Evolutionary conservation across 2,888 invertebrate genomes (phyloP).

Genomic region (Thymelicus sylvestris): DNA sequence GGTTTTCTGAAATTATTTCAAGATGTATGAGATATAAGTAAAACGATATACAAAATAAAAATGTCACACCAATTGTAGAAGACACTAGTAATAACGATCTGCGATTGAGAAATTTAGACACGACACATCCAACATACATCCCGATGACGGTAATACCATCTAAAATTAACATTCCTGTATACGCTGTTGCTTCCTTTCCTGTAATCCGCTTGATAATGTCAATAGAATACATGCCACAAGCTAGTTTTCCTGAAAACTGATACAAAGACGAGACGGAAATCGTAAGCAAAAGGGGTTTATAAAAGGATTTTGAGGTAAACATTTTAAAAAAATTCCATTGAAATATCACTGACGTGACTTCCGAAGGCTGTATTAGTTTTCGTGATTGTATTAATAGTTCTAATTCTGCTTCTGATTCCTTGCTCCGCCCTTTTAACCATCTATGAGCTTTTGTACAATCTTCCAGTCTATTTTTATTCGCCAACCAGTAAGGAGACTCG

Average conservation of each 20-base stretch:
- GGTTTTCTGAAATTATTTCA: constrained; percentile 44
- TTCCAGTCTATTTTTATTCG: constrained; percentile 40
- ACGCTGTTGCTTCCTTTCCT: constrained; percentile 41
- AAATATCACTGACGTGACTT: constrained; percentile 17
- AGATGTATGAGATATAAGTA: constrained; percentile 46
- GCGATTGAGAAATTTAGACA: constrained; percentile 48
- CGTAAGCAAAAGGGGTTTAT: constrained; percentile 32
- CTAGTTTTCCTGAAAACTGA: constrained; percentile 44
- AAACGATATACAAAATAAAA: constrained; percentile 43
- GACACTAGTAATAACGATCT: constrained; percentile 49
- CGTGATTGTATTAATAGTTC: constrained; percentile 41
- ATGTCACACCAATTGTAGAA: constrained; percentile 41
- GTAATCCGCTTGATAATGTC: constrained; percentile 45
- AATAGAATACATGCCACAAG: constrained; percentile 43
- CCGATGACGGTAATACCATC: constrained; percentile 48
- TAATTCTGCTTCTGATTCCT: constrained; percentile 42
- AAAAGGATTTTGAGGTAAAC: constrained; percentile 31
- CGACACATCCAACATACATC: constrained; percentile 60
- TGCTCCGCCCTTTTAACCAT: constrained; percentile 43
- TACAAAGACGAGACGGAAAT: constrained; percentile 37
- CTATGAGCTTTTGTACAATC: constrained; percentile 42
- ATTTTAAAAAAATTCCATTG: background rate
- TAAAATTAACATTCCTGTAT: constrained; percentile 45
- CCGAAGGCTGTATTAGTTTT: constrained; percentile 36
- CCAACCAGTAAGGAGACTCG: constrained; percentile 45